phyloP scores from a whole-genome alignment of 2,113 vertebrate species.

The Anarhynchus alexandrinus region DNA sequence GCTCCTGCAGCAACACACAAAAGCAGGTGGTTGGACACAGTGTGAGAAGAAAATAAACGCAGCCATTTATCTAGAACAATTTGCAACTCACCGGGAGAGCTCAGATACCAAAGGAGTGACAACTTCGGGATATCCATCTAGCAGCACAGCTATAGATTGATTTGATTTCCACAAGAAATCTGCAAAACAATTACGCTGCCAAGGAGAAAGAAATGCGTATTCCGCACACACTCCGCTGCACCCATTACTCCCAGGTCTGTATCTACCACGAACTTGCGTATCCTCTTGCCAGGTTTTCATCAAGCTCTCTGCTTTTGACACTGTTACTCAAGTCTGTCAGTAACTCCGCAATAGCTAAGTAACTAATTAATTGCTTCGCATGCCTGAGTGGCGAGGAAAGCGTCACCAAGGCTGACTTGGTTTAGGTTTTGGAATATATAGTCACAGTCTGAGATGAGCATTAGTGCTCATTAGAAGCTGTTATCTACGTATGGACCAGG shows the following conservation, averaged over 20 bases:
- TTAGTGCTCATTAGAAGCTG: background rate
- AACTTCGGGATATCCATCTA: conserved; percentile 17
- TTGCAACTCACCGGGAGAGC: conserved; percentile 59
- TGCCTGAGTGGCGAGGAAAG: background rate
- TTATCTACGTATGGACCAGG: background rate
- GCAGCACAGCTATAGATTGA: conserved; percentile 24
- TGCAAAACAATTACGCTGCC: conserved; percentile 42
- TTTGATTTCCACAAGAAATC: conserved; percentile 41
- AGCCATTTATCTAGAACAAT: conserved; percentile 72
- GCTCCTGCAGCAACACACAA: conserved; percentile 71
- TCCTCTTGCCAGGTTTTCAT: background rate
- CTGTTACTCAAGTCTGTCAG: background rate
- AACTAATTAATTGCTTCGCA: conserved; percentile 15
- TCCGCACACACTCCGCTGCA: background rate
- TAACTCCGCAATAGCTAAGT: background rate
- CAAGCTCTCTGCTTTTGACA: background rate
- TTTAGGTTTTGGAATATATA: background rate
- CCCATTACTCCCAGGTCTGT: background rate
- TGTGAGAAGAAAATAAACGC: conserved; percentile 70
- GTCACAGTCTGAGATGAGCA: background rate
- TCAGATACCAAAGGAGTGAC: conserved; percentile 24
- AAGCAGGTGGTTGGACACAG: conserved; percentile 72
- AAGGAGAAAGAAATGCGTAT: conserved; percentile 16
- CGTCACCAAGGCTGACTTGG: background rate
- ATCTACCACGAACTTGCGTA: background rate